Base-by-base conservation (phyloP, 1,140 invertebrate genomes). In the Orchestia grillus region DNA sequence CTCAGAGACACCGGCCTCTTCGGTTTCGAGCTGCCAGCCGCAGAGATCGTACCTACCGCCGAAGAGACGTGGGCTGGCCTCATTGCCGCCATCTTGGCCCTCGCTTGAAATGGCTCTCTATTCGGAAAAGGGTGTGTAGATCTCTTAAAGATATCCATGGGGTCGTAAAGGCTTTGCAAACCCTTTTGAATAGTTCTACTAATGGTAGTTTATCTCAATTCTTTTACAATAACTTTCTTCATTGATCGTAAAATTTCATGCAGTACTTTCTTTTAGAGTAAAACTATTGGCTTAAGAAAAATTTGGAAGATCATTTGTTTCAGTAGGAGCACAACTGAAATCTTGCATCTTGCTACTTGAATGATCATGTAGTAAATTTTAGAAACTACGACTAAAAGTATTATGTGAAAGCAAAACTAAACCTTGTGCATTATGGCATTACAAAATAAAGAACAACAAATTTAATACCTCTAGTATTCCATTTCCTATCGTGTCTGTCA, bases 1-100 rank as follows among this genome's bases (percentile, higher is more conserved):
- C 97, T 98, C 19, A 98, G 99, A 92, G 99, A 99, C 97, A 98
- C 98, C 40, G 99, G 99, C 16, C 98, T 98, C 96, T 98, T 98
- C 97, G 99, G 99, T 3, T 99, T 99, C 97, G 97, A 99, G 0
- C 97, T 99, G 40, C 96, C 96, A 0, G 62, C 95, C 40, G 62
- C 36, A 1, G 42, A 96, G 41, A 96, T 96, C 45, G 41, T 95
- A 40, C 88, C 96, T 23, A 96, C 96, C 3, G 96, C 90, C 16
- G 96, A 96, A 53, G 96, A 96, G 87, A 95, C 95, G 11, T 96
- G 96, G 96, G 96, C 96, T n/a, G 96, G 96, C n/a, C 53, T 96
- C 41, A 88, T 96, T 23, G 87, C 96, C 0, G 96, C 96, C 45
- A 92, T 90, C 44, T 41, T 96, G 28, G 57, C 95, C 92, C 45